Conservation (phyloP, 2,888 invertebrate genomes). For the Blastobasis adustella region DNA sequence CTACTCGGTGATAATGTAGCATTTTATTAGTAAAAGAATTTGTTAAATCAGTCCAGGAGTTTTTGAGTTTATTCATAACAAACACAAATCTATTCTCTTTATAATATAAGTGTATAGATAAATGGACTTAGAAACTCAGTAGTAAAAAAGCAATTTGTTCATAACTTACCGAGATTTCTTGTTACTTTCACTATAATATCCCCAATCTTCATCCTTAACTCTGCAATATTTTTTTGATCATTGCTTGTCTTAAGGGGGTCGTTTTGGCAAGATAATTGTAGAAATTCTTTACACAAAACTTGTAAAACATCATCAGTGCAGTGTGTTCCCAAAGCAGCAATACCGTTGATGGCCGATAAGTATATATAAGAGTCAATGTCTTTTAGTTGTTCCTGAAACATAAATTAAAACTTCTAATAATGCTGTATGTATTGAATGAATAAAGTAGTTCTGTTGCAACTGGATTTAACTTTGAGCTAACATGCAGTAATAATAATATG, state of each 20-base stretch:
- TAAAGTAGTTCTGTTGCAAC: too few species aligned
- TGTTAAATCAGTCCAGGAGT: too few species aligned
- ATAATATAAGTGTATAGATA: background rate
- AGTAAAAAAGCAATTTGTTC: background rate
- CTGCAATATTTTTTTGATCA: constrained; percentile 58
- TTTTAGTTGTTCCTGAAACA: constrained; percentile 80
- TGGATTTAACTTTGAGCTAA: too few species aligned
- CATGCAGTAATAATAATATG: too few species aligned
- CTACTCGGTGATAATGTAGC: too few species aligned
- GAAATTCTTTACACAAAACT: constrained; percentile 80
- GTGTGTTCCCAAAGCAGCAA: constrained; percentile 79
- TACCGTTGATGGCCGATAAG: constrained; percentile 83
- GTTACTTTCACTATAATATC: constrained; percentile 85
- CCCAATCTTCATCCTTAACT: constrained; percentile 84
- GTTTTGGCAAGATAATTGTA: constrained; percentile 36
- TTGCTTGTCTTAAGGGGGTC: constrained; percentile 33
- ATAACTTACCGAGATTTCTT: constrained; percentile 77
- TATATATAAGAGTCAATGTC: constrained; percentile 89
- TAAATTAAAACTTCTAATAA: constrained; percentile 8
- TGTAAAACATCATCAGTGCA: constrained; percentile 82
- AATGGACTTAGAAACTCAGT: background rate
- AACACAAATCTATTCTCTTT: background rate
- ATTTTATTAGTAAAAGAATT: too few species aligned
- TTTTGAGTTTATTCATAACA: too few species aligned
- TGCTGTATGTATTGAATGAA: too few species aligned